A percentile compares a stretch with the other conserved stretches of the same genome.
These are phyloP conservation scores for Volucella bombylans DNA, from an alignment of 2,888 invertebrate species.

Conservation along the genomic window DNA sequence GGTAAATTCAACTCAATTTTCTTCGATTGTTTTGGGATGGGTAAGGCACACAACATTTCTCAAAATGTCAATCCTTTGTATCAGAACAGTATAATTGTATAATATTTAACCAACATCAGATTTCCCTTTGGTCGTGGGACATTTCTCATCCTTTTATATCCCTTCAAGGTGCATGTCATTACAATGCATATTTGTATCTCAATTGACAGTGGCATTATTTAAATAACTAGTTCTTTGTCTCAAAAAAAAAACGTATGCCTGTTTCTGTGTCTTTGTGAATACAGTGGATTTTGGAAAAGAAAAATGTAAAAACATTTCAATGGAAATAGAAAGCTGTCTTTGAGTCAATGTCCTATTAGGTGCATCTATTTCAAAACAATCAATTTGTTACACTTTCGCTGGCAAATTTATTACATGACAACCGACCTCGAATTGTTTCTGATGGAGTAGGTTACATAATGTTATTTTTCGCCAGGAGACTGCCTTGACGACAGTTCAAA, in stretches of 20 bases:
- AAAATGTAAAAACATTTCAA: neutral
- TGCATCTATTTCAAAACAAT: constrained; percentile 10
- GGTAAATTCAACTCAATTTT: constrained; percentile 27
- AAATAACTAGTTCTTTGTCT: constrained; percentile 38
- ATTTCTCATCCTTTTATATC: constrained; percentile 57
- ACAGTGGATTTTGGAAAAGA: constrained; percentile 30
- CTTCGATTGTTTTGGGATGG: neutral
- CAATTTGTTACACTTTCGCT: constrained; percentile 70
- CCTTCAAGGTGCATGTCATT: constrained; percentile 64
- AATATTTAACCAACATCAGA: constrained; percentile 62
- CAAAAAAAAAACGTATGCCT: constrained; percentile 27
- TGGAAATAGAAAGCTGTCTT: constrained; percentile 67
- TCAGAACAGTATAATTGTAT: constrained; percentile 43
- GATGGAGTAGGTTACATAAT: constrained; percentile 57
- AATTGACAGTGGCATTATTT: constrained; percentile 32
- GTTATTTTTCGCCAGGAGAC: constrained; percentile 1
- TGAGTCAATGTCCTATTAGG: constrained; percentile 29
- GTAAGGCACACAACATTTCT: constrained; percentile 27
- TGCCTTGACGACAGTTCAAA: constrained; percentile 11
- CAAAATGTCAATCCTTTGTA: constrained; percentile 11
- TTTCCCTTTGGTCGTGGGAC: constrained; percentile 42
- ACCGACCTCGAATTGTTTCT: constrained; percentile 35
- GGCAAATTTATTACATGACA: constrained; percentile 13
- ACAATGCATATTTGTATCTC: constrained; percentile 35
- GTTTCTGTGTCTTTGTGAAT: constrained; percentile 24